Evolutionary conservation across 2,888 invertebrate genomes (phyloP).

Genomic region (Paralinhomoeus sp.): DNA sequence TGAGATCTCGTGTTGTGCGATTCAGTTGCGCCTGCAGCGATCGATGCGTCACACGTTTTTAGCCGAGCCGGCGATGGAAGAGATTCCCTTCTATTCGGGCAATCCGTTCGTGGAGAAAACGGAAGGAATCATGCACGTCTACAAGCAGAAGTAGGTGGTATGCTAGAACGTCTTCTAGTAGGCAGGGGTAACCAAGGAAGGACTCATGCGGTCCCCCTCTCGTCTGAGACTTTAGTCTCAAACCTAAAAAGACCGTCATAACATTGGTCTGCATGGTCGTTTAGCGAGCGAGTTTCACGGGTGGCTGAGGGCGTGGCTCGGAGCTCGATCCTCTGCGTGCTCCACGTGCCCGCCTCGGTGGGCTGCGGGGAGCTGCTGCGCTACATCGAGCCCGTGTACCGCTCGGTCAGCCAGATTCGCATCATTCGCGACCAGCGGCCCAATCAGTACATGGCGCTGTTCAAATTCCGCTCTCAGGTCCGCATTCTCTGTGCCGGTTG

Average conservation of each 20-base stretch:
- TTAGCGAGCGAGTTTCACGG: no score
- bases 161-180: no score
- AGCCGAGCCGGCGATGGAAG: no score
- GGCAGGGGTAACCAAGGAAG: constrained; percentile 4
- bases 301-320: constrained; percentile 26
- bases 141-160: constrained; percentile 66
- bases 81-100: constrained; percentile 56
- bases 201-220: background rate
- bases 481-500: background rate
- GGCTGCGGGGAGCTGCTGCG: constrained; percentile 76
- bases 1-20: no score
- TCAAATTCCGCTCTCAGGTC: constrained; percentile 47
- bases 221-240: no score
- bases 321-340: constrained; percentile 61
- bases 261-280: no score
- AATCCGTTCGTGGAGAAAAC: constrained; percentile 92
- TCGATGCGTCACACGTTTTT: no score
- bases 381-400: constrained; percentile 68
- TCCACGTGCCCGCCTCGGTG: constrained; percentile 67
- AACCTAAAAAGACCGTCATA: background rate
- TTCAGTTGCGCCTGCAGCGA: no score
- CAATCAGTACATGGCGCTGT: constrained; percentile 87
- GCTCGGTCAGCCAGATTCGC: constrained; percentile 61
- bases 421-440: constrained; percentile 64
- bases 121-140: constrained; percentile 82